Evolutionary conservation across 2,113 vertebrate species (phyloP).

Genomic region (Crotalus tigris): DNA sequence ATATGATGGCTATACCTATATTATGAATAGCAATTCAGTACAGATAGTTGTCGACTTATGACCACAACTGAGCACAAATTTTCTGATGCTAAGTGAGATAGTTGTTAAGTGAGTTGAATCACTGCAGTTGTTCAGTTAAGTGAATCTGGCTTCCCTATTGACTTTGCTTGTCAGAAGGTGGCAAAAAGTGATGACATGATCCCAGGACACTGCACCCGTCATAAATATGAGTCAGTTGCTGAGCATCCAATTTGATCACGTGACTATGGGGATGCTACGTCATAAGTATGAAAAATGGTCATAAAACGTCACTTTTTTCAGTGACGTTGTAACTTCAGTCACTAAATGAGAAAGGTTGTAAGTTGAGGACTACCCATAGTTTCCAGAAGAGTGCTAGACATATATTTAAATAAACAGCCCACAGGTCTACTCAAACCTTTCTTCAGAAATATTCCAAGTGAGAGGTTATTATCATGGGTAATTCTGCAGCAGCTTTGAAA

Average conservation of each 20-base stretch:
- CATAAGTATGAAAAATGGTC: not conserved
- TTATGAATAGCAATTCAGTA: not conserved
- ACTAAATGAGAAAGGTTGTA: not conserved
- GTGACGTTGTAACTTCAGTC: not conserved
- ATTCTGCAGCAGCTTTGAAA: not conserved
- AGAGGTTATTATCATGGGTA: not conserved
- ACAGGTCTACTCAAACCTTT: not conserved
- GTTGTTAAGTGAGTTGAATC: not conserved
- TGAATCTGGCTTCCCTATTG: not conserved
- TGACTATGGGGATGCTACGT: not conserved
- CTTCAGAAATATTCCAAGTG: not conserved
- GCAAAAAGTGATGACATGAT: not conserved
- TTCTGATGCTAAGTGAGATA: not conserved
- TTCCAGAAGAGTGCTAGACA: not conserved
- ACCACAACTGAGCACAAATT: not conserved
- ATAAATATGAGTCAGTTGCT: not conserved
- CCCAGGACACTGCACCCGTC: not conserved
- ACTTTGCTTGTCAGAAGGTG: not conserved
- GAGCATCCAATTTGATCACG: not conserved
- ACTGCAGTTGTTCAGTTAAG: not conserved
- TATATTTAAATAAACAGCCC: not conserved
- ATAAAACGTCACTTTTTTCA: not conserved
- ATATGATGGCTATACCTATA: not conserved
- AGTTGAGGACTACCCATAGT: not conserved
- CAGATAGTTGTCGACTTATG: not conserved